These are phyloP conservation scores for Nautilus pompilius DNA, from an alignment of 1,140 invertebrate species.

Conservation along the genomic window DNA sequence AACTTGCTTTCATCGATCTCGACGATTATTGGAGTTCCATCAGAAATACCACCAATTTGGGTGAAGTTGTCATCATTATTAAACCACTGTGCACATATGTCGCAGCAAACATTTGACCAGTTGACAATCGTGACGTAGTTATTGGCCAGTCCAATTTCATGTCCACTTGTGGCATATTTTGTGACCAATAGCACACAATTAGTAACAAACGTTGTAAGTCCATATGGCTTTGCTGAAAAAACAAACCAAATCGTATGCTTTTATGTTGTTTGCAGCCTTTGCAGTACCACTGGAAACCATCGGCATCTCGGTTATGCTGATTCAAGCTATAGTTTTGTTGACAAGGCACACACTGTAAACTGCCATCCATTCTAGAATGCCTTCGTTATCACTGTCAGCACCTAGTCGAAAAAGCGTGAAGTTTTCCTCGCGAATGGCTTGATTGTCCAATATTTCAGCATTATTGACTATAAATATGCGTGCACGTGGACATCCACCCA, in stretches of 20 bases:
- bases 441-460: no score
- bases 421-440: no score
- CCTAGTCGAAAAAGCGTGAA: no score
- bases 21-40: slow-evolving; percentile 7
- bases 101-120: slow-evolving; percentile 14
- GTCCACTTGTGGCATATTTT: slow-evolving; percentile 1
- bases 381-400: no score
- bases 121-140: slow-evolving; percentile 6
- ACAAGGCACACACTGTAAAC: no score
- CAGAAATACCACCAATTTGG: slow-evolving; percentile 8
- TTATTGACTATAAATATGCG: no score
- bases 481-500: no score
- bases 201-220: background rate
- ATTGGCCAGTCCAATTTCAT: slow-evolving; percentile 3
- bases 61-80: background rate
- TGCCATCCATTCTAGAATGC: no score
- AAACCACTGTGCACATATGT: background rate
- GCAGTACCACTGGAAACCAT: no score
- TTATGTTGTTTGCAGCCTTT: no score
- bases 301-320: no score
- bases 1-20: slow-evolving; percentile 18
- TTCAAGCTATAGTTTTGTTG: no score
- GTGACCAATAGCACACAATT: slow-evolving; percentile 3
- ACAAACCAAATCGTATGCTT: background rate
- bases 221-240: background rate